Evolutionary conservation across 2,113 vertebrate species (phyloP), one percentile per base, ranked within the genome.

Genomic region (Coreoperca whiteheadi): DNA sequence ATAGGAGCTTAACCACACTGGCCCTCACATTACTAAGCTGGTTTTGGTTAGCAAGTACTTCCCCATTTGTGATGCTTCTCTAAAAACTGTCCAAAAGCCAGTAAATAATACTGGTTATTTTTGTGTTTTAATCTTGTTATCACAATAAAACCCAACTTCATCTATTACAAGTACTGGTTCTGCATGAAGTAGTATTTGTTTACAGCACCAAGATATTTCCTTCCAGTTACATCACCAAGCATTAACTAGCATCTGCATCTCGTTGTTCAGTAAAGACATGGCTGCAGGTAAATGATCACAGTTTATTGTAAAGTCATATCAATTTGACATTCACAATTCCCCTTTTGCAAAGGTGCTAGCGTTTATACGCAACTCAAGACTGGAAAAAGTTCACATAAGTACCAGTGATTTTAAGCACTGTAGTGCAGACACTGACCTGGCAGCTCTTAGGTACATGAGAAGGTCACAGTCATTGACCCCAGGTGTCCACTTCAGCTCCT

Each of bases 401-500:
- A 30, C 0, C 16, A n/a, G 8, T 41, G 14, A 51, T 46, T 43
- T 28, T 16, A n/a, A 34, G 21, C 21, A n/a, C 51, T 41, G 3
- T 2, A 75, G 54, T 21, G 18, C 64, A 57, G 4, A 46, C 57
- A 85, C 91, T 95, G 93, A 98, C 98, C 98, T 97, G 82, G 98
- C 98, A 81, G 98, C 98, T 92, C 98, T 94, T 67, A 99, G 95
- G 93, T 99, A 99, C 98, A 99, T 99, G 2, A 99, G 98, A 70
- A 99, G 96, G 93, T 99, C 98, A 66, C 98, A 99, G 94, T 99
- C 98, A 41, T 99, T 99, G 84, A 99, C 97, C 21, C 98, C 98
- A 0, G 98, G 98, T 89, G 97, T 99, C 98, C 98, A 99, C 66
- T 99, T 98, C 6, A 99, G 94, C 53, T 99, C 98, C 85, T 99